Conservation (phyloP, 1,140 invertebrate genomes). For the Physella acuta region DNA sequence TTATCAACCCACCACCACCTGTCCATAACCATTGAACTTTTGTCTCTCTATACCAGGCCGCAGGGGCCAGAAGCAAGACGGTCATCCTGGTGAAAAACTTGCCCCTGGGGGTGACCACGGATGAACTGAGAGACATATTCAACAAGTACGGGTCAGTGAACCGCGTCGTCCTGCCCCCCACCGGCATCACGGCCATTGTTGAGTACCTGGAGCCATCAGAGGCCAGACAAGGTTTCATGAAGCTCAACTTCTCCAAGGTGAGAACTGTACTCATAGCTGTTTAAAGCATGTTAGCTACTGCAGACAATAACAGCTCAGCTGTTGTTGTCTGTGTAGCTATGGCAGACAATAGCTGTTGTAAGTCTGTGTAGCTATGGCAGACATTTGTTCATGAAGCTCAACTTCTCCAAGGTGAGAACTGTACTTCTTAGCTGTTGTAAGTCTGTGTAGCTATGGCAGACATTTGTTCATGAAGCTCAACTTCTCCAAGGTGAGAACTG, state of each 20-base stretch:
- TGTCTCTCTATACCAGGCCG: constrained; percentile 36
- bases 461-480: too few species aligned
- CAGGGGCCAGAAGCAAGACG: constrained; percentile 76
- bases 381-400: too few species aligned
- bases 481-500: too few species aligned
- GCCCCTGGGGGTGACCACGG: constrained; percentile 73
- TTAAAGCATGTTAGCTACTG: too few species aligned
- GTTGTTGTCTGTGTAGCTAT: too few species aligned
- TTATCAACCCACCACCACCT: background rate
- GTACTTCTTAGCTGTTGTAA: too few species aligned
- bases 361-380: too few species aligned
- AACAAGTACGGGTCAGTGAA: constrained; percentile 76
- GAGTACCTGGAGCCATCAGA: constrained; percentile 90
- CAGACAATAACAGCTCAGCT: too few species aligned
- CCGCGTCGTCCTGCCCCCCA: constrained; percentile 82
- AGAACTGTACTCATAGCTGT: too few species aligned
- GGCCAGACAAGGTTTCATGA: constrained; percentile 85
- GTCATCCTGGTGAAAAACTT: constrained; percentile 95
- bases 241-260: constrained; percentile 84
- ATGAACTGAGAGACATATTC: constrained; percentile 79
- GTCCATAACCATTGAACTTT: background rate
- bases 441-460: too few species aligned
- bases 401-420: too few species aligned
- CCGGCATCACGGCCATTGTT: constrained; percentile 74
- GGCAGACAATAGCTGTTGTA: too few species aligned